A percentile compares a stretch with the other conserved stretches of the same genome.
Evolutionary conservation across 2,797 vertebrate genomes (phyloP).

Genomic region (Parauchenoglanis punctatus): DNA sequence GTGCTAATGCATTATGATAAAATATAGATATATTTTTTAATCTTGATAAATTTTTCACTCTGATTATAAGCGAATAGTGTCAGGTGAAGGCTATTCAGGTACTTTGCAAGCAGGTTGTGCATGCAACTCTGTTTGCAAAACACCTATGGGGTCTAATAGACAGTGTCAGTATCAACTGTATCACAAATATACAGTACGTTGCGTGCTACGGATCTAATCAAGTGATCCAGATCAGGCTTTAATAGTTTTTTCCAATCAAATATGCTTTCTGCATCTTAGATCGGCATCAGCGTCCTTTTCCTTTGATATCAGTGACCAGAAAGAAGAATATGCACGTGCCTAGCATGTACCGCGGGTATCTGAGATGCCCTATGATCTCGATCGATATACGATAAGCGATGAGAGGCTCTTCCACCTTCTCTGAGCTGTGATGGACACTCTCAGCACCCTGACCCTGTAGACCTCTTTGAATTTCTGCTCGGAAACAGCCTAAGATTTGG

Average conservation of each 20-base stretch:
- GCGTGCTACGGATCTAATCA: background rate
- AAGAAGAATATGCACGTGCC: background rate
- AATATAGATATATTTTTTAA: no score
- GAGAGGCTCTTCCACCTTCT: constrained; percentile 23
- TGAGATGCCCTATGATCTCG: background rate
- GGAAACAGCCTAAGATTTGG: constrained; percentile 30
- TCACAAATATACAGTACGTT: background rate
- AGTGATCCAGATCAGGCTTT: background rate
- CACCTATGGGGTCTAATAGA: background rate
- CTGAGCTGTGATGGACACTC: constrained; percentile 19
- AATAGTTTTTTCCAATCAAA: background rate
- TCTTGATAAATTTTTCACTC: background rate
- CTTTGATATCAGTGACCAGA: background rate
- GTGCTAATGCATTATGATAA: background rate
- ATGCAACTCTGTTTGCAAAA: background rate
- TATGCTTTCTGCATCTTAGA: background rate
- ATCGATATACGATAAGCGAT: background rate
- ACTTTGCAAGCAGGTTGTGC: background rate
- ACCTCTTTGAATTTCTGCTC: constrained; percentile 38
- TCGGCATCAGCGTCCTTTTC: background rate
- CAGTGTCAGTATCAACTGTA: background rate
- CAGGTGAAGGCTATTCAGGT: background rate
- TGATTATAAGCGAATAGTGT: background rate
- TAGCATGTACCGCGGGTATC: background rate
- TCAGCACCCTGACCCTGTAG: constrained; percentile 18